Evolutionary conservation across 2,797 vertebrate genomes (phyloP), one percentile per base, ranked within the genome.

Genomic region (Menidia menidia): DNA sequence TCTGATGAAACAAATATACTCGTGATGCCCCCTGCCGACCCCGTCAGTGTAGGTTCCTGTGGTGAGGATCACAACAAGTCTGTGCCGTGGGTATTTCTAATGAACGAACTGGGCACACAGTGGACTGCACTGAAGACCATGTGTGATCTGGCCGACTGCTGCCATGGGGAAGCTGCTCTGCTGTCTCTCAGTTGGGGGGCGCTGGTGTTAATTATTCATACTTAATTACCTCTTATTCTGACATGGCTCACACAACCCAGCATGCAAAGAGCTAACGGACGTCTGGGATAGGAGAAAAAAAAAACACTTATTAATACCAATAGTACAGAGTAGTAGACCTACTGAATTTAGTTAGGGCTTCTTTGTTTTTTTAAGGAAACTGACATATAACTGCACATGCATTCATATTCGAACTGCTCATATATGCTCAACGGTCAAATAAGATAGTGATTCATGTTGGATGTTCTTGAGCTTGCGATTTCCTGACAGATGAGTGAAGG

Each of bases 161-260:
- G 87, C 90, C 92, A 91, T 80, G 70, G 90, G 87, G 90, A 90
- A 88, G 80, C 80, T 71, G 70, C 86, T 80, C 83, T 80, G 86
- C 87, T 71, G 75, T 83, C 85, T 90, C 92, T 90, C 91, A 90
- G 88, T 92, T 55, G 87, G 88, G 90, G 90, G 88, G 69, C 76
- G 67, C 74, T 69, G 72, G 81, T 91, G 87, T 93, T 94, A 95
- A 94, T 95, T 94, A 95, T 94, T 94, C 89, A 94, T 93, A 92
- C 87, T 94, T 94, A 93, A 94, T 95, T 94, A 94, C 84, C 83
- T 92, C 92, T 90, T 85, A 87, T 84, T 78, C 85, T 88, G 87
- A 90, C 80, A 73, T 85, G 78, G 51, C 80, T 72, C 33, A 7
- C 53, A 15, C 51, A 80, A 79, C 79, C 62, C 82, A 84, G 84